Evolutionary conservation across 2,113 vertebrate genomes (phyloP), one percentile per base, ranked within the genome.

Genomic region (Dascyllus trimaculatus): DNA sequence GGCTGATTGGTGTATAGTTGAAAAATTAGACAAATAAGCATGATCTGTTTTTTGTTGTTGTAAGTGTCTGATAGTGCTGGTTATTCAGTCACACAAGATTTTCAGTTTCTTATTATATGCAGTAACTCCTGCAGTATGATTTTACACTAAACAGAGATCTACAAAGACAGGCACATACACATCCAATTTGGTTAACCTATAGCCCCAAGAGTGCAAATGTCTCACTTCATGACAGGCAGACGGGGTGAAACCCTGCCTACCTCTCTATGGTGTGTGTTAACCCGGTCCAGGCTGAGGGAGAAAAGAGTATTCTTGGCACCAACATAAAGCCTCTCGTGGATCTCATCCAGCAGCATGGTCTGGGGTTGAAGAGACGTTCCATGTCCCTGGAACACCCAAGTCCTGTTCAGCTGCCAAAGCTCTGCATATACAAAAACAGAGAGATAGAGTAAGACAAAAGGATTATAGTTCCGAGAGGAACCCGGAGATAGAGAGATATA

Each of bases 391-490:
- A 98, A 99, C 75, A 98, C 88, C 87, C 95, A 96, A 0, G 96
- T 99, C 88, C 98, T 96, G 95, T 99, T 99, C 88, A 97, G 89
- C 75, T 98, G 95, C 95, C 95, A 96, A 71, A 99, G 96, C 87
- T 98, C 97, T 99, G 94, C 57, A 77, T 11, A 82, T 35, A 87
- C 6, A 93, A 94, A 57, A 94, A 54, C 60, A 64, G 64, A 61
- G 8, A 64, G 4, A 32, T 2, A 66, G 0, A 45, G 65, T 17
- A 21, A 52, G 3, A 52, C 11, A 40, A 15, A 38, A 63, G 15
- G 43, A 67, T 45, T 78, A 71, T 43, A 73, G 64, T 43, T 35
- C 64, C 17, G 45, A 57, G 5, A 24, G 9, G 61, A 19, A n/a
- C 22, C 19, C 60, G 32, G 43, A 18, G n/a, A 32, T 26, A 29